Percentiles rank a stretch among this genome's conserved stretches.
Conservation (phyloP, 1,140 invertebrate genomes). For the Yoshiicerus persimilis region DNA sequence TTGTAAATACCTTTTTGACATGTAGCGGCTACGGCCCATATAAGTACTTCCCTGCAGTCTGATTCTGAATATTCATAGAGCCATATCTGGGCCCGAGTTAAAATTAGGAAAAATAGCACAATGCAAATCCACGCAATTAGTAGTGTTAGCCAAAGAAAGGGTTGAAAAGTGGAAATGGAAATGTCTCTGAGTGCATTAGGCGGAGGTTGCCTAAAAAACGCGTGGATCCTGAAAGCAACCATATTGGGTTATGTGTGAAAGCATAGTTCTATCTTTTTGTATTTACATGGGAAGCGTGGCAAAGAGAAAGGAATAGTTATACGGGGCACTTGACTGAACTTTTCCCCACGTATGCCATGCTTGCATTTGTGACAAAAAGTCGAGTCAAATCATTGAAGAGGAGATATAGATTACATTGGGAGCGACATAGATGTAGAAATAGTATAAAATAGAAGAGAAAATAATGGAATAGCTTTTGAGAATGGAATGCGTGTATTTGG, state of each 20-base stretch:
- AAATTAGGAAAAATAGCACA: slow-evolving; percentile 11
- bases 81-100: neutral
- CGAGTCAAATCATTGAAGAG: neutral
- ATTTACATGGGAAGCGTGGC: neutral
- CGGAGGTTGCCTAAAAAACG: neutral
- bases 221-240: neutral
- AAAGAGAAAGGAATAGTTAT: neutral
- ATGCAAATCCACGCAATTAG: slow-evolving; percentile 4
- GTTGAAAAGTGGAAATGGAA: neutral
- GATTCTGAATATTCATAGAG: neutral
- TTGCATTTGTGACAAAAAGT: neutral
- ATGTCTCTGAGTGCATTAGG: neutral
- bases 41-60: neutral
- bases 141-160: neutral
- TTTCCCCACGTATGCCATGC: neutral
- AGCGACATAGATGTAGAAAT: too few species aligned
- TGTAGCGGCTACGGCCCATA: neutral
- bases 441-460: neutral
- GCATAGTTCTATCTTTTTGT: neutral
- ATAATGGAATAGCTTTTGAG: neutral
- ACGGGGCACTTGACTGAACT: neutral
- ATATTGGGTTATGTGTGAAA: neutral
- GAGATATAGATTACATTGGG: neutral
- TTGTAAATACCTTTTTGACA: slow-evolving; percentile 23
- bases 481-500: neutral